Evolutionary conservation across 2,113 vertebrate species (phyloP).

Genomic region (Aleadryas rufinucha): DNA sequence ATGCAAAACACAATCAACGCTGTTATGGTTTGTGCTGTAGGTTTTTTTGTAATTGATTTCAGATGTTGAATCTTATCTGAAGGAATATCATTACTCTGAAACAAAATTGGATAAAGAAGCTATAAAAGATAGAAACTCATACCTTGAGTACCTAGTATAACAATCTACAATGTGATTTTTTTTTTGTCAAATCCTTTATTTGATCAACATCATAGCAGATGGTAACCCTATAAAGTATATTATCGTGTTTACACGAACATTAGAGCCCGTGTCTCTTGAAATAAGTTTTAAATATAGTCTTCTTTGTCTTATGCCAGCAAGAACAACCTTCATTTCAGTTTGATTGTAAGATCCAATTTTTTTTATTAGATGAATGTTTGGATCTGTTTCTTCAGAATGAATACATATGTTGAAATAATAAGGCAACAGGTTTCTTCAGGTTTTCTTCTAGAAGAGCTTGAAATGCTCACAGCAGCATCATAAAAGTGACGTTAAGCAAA

Average conservation of each 20-base stretch:
- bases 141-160: conserved; percentile 71
- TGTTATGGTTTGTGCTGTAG: conserved; percentile 59
- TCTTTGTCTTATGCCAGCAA: conserved; percentile 1
- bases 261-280: conserved; percentile 36
- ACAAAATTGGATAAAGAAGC: conserved; percentile 80
- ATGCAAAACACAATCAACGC: conserved; percentile 67
- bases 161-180: conserved; percentile 73
- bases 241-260: conserved; percentile 35
- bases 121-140: conserved; percentile 72
- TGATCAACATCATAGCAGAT: conserved; percentile 83
- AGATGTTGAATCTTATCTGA: conserved; percentile 62
- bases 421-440: not conserved
- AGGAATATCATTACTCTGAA: conserved; percentile 75
- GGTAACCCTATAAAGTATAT: conserved; percentile 74
- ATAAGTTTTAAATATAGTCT: conserved; percentile 35
- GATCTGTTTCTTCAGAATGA: not conserved
- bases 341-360: not conserved
- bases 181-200: conserved; percentile 77
- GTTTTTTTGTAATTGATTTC: conserved; percentile 67
- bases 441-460: not conserved
- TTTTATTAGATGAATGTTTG: not conserved
- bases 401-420: not conserved
- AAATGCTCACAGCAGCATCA: not conserved
- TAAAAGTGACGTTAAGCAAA: not conserved
- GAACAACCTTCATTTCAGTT: conserved; percentile 33